A percentile compares a stretch with the other conserved stretches of the same genome.
Conservation (phyloP, 2,113 vertebrate species). For the Eubucco bourcierii region DNA sequence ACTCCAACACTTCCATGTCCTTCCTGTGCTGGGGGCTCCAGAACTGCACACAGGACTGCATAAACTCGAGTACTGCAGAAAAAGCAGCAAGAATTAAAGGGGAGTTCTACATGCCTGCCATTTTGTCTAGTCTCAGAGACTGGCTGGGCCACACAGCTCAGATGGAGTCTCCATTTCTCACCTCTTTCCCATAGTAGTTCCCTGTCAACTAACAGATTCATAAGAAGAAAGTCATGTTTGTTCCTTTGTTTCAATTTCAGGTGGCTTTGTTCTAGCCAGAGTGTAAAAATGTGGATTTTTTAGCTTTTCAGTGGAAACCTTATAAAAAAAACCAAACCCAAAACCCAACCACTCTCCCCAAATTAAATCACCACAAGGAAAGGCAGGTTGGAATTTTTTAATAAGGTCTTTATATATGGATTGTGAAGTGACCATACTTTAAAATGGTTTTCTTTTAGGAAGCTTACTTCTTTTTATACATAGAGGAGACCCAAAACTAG, state of each 20-base stretch:
- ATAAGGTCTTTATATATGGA: neutral
- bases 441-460: neutral
- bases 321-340: neutral
- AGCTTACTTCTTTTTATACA: neutral
- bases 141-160: neutral
- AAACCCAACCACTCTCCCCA: neutral
- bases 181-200: slow-evolving; percentile 38
- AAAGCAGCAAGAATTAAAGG: neutral
- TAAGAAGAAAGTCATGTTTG: slow-evolving; percentile 43
- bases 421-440: neutral
- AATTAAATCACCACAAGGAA: neutral
- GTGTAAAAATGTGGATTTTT: slow-evolving; percentile 19
- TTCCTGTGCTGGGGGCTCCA: too few species aligned
- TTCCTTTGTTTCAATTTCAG: slow-evolving; percentile 17
- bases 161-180: slow-evolving; percentile 13
- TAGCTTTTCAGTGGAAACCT: neutral
- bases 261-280: slow-evolving; percentile 9
- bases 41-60: too few species aligned
- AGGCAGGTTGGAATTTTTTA: neutral
- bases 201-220: slow-evolving; percentile 21
- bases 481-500: neutral
- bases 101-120: neutral
- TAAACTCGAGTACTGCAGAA: neutral
- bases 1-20: too few species aligned
- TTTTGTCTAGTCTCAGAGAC: neutral